Base-by-base conservation (phyloP, 2,113 vertebrate genomes). In the Antechinus flavipes region DNA sequence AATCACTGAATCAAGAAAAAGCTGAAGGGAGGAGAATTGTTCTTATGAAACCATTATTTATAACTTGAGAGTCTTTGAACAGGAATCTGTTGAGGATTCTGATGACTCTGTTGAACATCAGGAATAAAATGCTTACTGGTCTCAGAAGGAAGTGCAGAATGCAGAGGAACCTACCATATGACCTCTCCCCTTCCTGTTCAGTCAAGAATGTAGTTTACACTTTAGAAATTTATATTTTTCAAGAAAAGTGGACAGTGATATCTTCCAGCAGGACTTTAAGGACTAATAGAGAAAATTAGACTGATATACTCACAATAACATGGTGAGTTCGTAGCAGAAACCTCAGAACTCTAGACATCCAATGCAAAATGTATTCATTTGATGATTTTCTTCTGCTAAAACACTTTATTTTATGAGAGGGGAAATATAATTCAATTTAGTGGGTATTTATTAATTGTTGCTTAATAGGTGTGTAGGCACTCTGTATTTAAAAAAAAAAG, bases 1-100 rank as follows among this genome's bases (percentile, higher is more conserved):
- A 58, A 93, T 94, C 93, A 61, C 42, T 90, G 26, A 92, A 89
- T 89, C 52, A 0, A 14, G 46, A 22, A 92, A 91, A 94, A 89
- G 10, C 9, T 27, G 95, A 27, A 96, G 24, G 58, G 91, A 90
- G 26, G 2, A 54, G 50, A 94, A 0, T 35, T 8, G 22, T 90
- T 61, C 58, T 22, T 91, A 14, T 93, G 46, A 94, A 93, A 61
- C 50, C 6, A 0, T 58, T n/a, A n/a, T 61, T 90, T 91, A 16
- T 2, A 52, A 9, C 93, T 16, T 2, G 8, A 61, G 56, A 94
- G 93, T 61, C 93, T 53, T 52, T 11, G 89, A 49, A 46, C 0
- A 30, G 90, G 93, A 84, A 42, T 84, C 68, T 42, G 0, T 42
- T 76, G 35, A 76, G 35, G 14, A 76, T 76, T 68, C 22, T 93